A percentile compares a stretch with the other conserved stretches of the same genome.
Conservation (phyloP, 2,113 vertebrate genomes). For the Pollachius pollachius region DNA sequence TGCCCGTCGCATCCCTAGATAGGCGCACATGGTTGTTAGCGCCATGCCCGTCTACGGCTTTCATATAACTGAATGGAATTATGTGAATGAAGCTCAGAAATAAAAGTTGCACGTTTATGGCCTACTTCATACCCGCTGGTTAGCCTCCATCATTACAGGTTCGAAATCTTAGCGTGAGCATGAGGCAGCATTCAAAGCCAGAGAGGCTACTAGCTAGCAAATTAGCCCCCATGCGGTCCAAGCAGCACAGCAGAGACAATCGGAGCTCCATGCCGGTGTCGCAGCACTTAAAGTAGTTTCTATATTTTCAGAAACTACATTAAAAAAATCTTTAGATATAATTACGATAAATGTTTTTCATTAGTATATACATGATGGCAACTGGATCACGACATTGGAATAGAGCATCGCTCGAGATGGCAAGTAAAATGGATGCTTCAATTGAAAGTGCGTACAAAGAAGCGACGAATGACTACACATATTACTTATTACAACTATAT, state of each 20-base stretch:
- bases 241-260: neutral
- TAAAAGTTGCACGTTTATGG: neutral
- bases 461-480: neutral
- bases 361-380: neutral
- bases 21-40: no score
- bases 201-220: slow-evolving; percentile 27
- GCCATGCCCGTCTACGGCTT: no score
- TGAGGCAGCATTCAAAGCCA: slow-evolving; percentile 9
- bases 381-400: neutral
- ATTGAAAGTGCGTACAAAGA: neutral
- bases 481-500: no score
- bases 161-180: neutral
- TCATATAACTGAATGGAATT: no score
- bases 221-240: slow-evolving; percentile 56
- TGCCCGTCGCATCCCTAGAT: no score
- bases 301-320: neutral
- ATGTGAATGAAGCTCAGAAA: no score
- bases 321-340: no score
- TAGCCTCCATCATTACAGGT: neutral
- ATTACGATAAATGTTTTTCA: neutral
- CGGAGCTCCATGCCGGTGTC: slow-evolving; percentile 1
- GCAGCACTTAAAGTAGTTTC: neutral
- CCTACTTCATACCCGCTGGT: neutral
- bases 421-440: slow-evolving; percentile 55
- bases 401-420: neutral